Conservation (phyloP, 2,113 vertebrate species). For the Nothoprocta pentlandii region DNA sequence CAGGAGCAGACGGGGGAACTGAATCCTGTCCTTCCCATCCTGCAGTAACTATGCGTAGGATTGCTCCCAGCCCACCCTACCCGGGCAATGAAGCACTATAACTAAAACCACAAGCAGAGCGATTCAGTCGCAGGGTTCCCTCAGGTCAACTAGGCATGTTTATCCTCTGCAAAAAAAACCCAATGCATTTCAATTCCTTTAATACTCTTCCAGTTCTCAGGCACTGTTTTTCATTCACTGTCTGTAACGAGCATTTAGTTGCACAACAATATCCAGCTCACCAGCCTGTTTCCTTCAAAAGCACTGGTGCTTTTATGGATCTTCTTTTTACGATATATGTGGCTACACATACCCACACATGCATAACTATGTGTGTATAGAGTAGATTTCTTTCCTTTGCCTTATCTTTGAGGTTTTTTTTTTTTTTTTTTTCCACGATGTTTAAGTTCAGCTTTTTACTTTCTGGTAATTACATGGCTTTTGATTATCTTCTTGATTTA, state of each 20-base stretch:
- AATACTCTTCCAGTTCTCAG: background rate
- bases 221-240: slow-evolving; percentile 41
- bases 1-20: background rate
- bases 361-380: background rate
- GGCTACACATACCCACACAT: background rate
- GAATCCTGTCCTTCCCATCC: background rate
- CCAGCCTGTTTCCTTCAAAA: slow-evolving; percentile 48
- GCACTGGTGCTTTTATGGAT: slow-evolving; percentile 16
- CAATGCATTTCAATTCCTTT: slow-evolving; percentile 4
- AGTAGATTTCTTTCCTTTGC: background rate
- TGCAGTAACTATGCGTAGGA: too few species aligned
- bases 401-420: background rate
- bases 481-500: slow-evolving; percentile 24
- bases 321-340: background rate
- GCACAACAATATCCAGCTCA: slow-evolving; percentile 48
- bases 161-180: background rate
- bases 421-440: background rate
- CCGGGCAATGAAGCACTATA: rapidly evolving
- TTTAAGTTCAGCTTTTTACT: background rate
- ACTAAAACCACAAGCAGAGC: background rate
- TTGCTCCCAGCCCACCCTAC: background rate
- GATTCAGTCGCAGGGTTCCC: background rate
- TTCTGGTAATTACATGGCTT: background rate
- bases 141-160: background rate
- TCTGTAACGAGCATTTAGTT: slow-evolving; percentile 44